Conservation (phyloP, 37 sponge, comb jelly and placozoan genomes). For the Tethya wilhelma region DNA sequence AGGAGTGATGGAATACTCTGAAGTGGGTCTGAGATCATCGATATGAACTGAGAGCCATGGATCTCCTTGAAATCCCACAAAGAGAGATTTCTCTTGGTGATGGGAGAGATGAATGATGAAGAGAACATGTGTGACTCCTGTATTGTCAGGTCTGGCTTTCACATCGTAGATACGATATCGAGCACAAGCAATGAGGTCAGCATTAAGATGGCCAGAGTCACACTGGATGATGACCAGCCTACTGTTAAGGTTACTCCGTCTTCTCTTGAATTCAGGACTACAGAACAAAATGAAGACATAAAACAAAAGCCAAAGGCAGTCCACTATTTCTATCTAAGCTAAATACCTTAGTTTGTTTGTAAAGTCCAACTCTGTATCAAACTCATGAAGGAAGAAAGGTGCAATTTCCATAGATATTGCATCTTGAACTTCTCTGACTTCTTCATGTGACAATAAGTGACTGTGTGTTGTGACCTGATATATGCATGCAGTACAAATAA, state of each 20-base stretch:
- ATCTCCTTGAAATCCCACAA: conserved; percentile 83
- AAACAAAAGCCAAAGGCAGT: not conserved
- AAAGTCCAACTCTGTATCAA: conserved; percentile 87
- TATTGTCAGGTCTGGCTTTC: conserved; percentile 9
- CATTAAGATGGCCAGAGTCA: conserved; percentile 80
- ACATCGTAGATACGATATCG: conserved; percentile 69
- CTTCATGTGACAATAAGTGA: conserved; percentile 61
- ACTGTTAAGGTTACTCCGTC: too few species aligned
- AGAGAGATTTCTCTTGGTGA: conserved; percentile 27
- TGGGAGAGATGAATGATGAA: conserved; percentile 53
- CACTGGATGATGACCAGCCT: conserved; percentile 80
- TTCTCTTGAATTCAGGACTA: conserved; percentile 34
- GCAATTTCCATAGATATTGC: conserved; percentile 1
- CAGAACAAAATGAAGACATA: not conserved
- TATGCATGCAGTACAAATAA: not conserved
- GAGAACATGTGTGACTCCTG: conserved; percentile 50
- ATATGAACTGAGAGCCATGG: conserved; percentile 78
- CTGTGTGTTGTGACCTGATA: conserved; percentile 87
- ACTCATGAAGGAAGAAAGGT: conserved; percentile 69
- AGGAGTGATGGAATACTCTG: conserved; percentile 4
- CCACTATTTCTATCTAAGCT: not conserved
- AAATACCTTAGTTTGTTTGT: conserved; percentile 65
- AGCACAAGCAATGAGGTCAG: conserved; percentile 89
- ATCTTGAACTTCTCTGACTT: conserved; percentile 25
- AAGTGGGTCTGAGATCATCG: conserved; percentile 69